Base-by-base conservation (phyloP, 2,113 vertebrate genomes). In the Silurus glanis region DNA sequence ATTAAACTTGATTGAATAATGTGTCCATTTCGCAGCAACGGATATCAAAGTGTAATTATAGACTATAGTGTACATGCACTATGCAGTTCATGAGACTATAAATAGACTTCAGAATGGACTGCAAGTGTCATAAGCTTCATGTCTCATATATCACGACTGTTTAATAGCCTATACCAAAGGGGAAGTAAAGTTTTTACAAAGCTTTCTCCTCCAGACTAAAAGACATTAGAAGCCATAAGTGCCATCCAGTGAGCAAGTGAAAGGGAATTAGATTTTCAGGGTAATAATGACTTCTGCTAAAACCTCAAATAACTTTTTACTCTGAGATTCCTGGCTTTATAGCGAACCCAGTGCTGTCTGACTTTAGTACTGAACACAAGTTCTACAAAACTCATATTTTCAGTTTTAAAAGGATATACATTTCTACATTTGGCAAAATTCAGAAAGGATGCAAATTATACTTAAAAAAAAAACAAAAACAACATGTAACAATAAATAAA, bases 71-170 rank as follows among this genome's bases (percentile, higher is more conserved):
- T 80, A 86, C 80, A 72, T 86, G 69, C 69, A 85, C 59, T 80
- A n/a, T 86, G 72, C 71, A 85, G 80, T 76, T 37, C 55, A 67
- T 49, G 9, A 62, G 37, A 9, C 58, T 89, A 88, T 85, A 90
- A 88, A 87, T 90, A 87, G 86, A 84, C 71, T 51, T n/a, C 49
- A 83, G 75, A 47, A 71, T 85, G 58, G 72, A 51, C 83, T 58
- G 28, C 74, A 55, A 47, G 72, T 51, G 71, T 83, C 51, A 58
- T 76, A 55, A 78, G 71, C 69, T 83, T 56, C 80, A 76, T 87
- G 86, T 83, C 72, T 78, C 80, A 78, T 69, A 71, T 86, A 47
- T 83, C 85, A 64, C 2, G 25, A 67, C 81, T 81, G 85, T 72
- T 51, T 81, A 49, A 61, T 59, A 84, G 82, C 64, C 82, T 19